Evolutionary conservation across 2,888 invertebrate species (phyloP), one percentile per base, ranked within the genome.

Genomic region (Fissipunctia ypsillon): DNA sequence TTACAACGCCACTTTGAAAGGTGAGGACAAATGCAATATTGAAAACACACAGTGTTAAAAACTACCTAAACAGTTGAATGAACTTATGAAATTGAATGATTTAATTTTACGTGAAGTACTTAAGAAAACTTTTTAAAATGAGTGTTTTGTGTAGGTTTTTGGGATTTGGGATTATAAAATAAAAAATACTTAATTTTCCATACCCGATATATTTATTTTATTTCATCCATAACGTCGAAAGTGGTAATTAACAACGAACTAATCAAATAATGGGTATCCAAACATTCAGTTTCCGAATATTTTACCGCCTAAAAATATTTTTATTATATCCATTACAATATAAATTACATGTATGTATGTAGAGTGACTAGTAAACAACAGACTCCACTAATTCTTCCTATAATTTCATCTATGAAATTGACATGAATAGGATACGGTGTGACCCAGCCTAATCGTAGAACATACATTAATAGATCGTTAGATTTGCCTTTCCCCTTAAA

Each of bases 311-410:
- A 88, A 89, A 91, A 87, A 90, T 90, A 89, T 86, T 84, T 87
- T 82, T 85, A 87, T 86, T 87, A 89, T 87, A 88, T 85, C 57
- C 78, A 86, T 78, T 81, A 87, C 59, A 80, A 85, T 88, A 87
- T 86, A 87, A 86, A 88, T 90, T 92, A 91, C 89, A 93, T 93
- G 93, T 93, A 95, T 95, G 95, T 95, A 95, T 95, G 95, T 94
- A 96, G 95, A 96, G 95, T 79, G 75, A 82, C 83, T 88, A 87
- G 85, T 78, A 85, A 87, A 89, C 76, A 80, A 88, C 78, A 90
- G 85, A 84, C 81, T 85, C 70, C 70, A 88, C 80, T 87, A 87
- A 87, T 77, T 85, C 81, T 56, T 73, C 84, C 86, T 88, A 83
- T 79, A 88, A 93, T 92, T 87, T 89, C 77, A 84, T 86, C 88